Conservation (phyloP, 1,140 invertebrate genomes). For the Drosophila quadrilineata region DNA sequence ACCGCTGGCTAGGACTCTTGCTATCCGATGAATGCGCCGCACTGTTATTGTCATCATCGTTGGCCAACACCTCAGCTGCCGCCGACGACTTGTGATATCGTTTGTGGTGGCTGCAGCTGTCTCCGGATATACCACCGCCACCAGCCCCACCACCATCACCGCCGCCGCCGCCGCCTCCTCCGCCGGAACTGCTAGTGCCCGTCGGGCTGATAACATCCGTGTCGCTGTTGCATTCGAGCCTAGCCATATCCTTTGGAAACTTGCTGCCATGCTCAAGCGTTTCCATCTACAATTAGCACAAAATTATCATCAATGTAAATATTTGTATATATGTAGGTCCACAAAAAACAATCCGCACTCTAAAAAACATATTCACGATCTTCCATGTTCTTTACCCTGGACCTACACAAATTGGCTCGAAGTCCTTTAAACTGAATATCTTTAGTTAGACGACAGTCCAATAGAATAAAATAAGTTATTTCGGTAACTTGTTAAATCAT, state of each 20-base stretch:
- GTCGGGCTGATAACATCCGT: slow-evolving; percentile 77
- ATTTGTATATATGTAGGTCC: too few relatives aligned
- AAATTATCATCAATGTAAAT: neutral
- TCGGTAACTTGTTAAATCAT: too few relatives aligned
- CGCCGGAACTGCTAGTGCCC: slow-evolving; percentile 74
- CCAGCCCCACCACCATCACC: slow-evolving; percentile 23
- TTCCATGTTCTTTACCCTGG: too few relatives aligned
- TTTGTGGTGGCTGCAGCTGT: slow-evolving; percentile 49
- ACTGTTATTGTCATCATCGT: slow-evolving; percentile 85
- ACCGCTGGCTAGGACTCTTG: slow-evolving; percentile 86
- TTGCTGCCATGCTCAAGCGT: slow-evolving; percentile 69
- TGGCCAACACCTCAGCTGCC: slow-evolving; percentile 64
- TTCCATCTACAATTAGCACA: slow-evolving; percentile 77
- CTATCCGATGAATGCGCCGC: slow-evolving; percentile 85
- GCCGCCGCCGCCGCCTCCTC: slow-evolving; percentile 45
- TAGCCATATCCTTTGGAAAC: slow-evolving; percentile 68
- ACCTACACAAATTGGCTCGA: too few relatives aligned
- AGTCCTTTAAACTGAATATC: too few relatives aligned
- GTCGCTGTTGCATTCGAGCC: slow-evolving; percentile 73
- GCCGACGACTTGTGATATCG: slow-evolving; percentile 58
- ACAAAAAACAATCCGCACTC: too few relatives aligned
- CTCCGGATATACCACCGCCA: slow-evolving; percentile 11
- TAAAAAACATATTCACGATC: too few relatives aligned
- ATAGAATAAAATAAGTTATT: too few relatives aligned
- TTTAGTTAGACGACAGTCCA: too few relatives aligned